These are phyloP conservation scores for Agrochola lota DNA, from an alignment of 2,888 invertebrate genomes.

Conservation along the genomic window DNA sequence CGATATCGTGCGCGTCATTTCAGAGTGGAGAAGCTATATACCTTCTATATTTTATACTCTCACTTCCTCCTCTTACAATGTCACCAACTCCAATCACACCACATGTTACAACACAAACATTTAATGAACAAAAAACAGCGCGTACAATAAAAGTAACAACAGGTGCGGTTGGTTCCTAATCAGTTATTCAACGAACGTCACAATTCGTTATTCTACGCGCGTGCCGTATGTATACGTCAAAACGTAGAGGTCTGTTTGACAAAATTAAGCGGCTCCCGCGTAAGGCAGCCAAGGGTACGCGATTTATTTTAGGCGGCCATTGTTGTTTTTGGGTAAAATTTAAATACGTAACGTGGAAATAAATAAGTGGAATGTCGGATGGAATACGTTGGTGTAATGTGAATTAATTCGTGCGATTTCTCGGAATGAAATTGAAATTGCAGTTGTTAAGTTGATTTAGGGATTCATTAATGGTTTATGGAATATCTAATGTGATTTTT, in stretches of 20 bases:
- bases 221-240: constrained; percentile 76
- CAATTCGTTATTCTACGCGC: constrained; percentile 77
- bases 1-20: too few relatives aligned
- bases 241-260: constrained; percentile 80
- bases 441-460: background rate
- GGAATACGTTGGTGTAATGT: constrained; percentile 46
- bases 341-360: constrained; percentile 58
- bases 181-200: constrained; percentile 78
- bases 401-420: constrained; percentile 41
- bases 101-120: constrained; percentile 63
- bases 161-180: constrained; percentile 79
- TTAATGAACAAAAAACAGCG: constrained; percentile 68
- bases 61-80: background rate
- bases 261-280: constrained; percentile 78
- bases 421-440: constrained; percentile 21
- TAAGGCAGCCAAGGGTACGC: constrained; percentile 73
- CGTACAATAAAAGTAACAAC: constrained; percentile 69
- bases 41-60: background rate
- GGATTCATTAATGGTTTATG: background rate
- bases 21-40: background rate
- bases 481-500: background rate
- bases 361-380: constrained; percentile 56
- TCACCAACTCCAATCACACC: constrained; percentile 45
- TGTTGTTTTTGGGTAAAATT: constrained; percentile 62
- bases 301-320: constrained; percentile 70